Evolutionary conservation across 2,113 vertebrate genomes (phyloP).

Genomic region (Dicrurus megarhynchus): DNA sequence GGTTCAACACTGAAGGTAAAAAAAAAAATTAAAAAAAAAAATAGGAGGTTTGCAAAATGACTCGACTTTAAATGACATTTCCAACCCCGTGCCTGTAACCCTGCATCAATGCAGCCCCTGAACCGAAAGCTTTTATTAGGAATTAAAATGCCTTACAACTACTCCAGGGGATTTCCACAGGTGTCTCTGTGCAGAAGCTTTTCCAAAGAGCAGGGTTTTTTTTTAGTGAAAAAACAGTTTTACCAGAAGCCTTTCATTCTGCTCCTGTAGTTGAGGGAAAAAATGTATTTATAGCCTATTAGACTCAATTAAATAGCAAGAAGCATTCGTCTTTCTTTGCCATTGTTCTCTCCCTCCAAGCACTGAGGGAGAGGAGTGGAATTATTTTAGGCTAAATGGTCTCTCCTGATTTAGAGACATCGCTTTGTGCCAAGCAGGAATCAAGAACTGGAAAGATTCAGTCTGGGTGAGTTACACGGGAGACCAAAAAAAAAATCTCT

Average conservation of each 20-base stretch:
- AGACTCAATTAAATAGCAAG: slow-evolving; percentile 6
- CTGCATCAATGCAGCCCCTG: background rate
- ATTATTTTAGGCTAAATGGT: slow-evolving; percentile 2
- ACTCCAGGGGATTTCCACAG: slow-evolving; percentile 2
- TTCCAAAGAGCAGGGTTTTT: background rate
- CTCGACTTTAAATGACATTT: background rate
- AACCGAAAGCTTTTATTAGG: background rate
- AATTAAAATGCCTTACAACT: background rate
- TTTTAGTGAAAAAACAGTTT: background rate
- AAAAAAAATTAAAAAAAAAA: background rate
- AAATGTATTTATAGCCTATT: slow-evolving; percentile 19
- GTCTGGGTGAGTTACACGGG: background rate
- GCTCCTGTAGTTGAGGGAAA: background rate
- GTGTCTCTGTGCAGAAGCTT: background rate
- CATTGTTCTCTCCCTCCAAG: background rate
- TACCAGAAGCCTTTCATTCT: background rate
- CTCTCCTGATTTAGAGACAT: background rate
- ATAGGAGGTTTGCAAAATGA: background rate
- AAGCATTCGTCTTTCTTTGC: background rate
- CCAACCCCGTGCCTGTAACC: background rate
- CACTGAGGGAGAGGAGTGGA: background rate
- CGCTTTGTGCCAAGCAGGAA: background rate
- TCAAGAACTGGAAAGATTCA: background rate
- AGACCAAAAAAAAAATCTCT: background rate
- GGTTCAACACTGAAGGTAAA: background rate